Base-by-base conservation (phyloP, 2,113 vertebrate genomes). In the Tapirus terrestris region DNA sequence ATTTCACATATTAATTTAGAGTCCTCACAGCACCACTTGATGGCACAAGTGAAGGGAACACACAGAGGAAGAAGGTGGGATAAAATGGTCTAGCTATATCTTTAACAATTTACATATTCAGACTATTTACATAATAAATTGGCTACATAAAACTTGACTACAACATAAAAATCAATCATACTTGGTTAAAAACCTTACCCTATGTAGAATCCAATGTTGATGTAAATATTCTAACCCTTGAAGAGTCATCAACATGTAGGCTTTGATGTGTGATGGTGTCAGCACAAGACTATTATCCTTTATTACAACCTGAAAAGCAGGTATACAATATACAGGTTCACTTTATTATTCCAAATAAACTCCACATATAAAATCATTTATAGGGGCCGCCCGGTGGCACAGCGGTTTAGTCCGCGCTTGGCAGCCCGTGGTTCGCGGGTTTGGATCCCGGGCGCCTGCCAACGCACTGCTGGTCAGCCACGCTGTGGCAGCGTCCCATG, bases 161-260 rank as follows among this genome's bases (percentile, higher is more conserved):
- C 33, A 83, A 45, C 8, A 63, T 77, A 85, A 81, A 96, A 81
- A 45, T 2, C 6, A 77, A 88, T 45, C 56, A 61, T 12, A 82
- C 36, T 73, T 39, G 16, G 56, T 72, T 77, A 56, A 83, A 92
- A 95, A 72, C 17, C 99, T 99, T 99, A 99, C 99, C 99, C 99
- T 99, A 97, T 99, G 99, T 2, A 99, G 97, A 96, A 99, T 99
- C 99, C 99, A 99, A 90, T 99, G 99, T 29, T 99, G 99, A 98
- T 99, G 99, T 96, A 99, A 99, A 98, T 99, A 99, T 92, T 99
- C 99, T 96, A 99, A 98, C 48, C 99, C 99, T 98, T 99, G 99
- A 95, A 99, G 99, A 5, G 99, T 99, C 99, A 99, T 99, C 91
- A 99, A 98, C 99, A 99, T 99, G 96, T 99, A 99, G 16, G 99